A percentile compares a stretch with the other conserved stretches of the same genome.
Conservation (phyloP, 2,888 invertebrate species). For the Tetragonula carbonaria region DNA sequence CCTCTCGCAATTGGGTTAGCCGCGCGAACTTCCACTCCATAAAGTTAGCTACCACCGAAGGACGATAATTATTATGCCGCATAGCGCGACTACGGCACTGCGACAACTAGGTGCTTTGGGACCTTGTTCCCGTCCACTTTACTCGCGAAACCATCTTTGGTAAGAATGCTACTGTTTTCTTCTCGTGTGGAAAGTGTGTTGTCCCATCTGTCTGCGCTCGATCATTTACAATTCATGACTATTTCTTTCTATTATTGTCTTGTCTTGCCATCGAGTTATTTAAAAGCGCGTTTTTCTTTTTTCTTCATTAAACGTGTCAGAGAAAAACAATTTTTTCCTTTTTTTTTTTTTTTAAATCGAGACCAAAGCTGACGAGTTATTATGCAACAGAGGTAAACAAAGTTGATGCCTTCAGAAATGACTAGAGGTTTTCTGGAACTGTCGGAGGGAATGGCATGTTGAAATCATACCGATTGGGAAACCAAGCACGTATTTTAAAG, state of each 20-base stretch:
- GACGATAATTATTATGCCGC: conserved; percentile 74
- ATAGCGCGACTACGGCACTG: conserved; percentile 66
- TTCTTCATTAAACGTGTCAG: neutral
- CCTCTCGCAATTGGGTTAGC: conserved; percentile 67
- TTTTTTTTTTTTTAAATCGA: neutral
- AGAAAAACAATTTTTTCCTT: neutral
- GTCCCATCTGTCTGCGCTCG: neutral
- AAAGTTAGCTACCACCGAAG: conserved; percentile 71
- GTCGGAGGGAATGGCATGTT: neutral
- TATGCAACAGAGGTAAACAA: conserved; percentile 2
- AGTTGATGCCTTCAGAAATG: conserved; percentile 4
- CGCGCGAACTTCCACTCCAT: conserved; percentile 66
- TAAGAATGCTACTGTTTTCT: conserved; percentile 5
- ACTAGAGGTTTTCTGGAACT: neutral
- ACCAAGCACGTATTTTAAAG: conserved; percentile 48
- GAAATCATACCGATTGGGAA: conserved; percentile 20
- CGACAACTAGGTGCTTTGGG: conserved; percentile 66
- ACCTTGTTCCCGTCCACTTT: conserved; percentile 57
- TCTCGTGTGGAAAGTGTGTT: neutral
- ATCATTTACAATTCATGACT: neutral
- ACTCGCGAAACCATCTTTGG: conserved; percentile 56
- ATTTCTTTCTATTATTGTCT: neutral
- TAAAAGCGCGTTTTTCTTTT: neutral
- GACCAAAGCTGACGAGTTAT: neutral
- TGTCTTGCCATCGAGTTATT: neutral